phyloP scores from a whole-genome alignment of 1,140 invertebrate genomes.

The Brachionus manjavacas region DNA sequence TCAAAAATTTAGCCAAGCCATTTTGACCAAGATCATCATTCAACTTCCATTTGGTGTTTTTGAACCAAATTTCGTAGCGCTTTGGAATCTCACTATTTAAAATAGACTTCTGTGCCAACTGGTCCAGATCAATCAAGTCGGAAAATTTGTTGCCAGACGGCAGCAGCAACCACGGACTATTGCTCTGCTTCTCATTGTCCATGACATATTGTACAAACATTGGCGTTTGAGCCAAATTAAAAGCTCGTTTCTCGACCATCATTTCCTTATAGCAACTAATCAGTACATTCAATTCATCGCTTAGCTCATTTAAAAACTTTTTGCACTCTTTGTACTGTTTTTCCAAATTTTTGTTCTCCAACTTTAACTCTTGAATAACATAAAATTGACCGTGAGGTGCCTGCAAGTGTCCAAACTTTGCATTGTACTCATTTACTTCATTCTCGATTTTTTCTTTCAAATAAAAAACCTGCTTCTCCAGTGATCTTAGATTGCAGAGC shows the following conservation, averaged over 20 bases:
- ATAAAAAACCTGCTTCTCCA: constrained; percentile 29
- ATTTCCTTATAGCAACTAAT: constrained; percentile 38
- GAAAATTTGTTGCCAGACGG: constrained; percentile 64
- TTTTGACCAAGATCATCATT: constrained; percentile 95
- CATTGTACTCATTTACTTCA: constrained; percentile 16
- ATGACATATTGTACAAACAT: constrained; percentile 42
- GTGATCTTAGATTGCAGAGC: background rate
- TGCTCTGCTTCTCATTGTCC: constrained; percentile 43
- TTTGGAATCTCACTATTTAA: constrained; percentile 51
- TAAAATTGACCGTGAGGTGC: background rate
- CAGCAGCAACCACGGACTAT: constrained; percentile 12
- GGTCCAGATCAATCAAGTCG: constrained; percentile 52
- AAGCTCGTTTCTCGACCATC: constrained; percentile 14
- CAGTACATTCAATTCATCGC: constrained; percentile 16
- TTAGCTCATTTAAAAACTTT: constrained; percentile 21
- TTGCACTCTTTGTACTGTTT: constrained; percentile 32
- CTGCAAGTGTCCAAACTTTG: background rate
- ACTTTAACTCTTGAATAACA: constrained; percentile 15
- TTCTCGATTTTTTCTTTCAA: constrained; percentile 29
- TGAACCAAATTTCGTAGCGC: constrained; percentile 94
- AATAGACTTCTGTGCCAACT: constrained; percentile 16
- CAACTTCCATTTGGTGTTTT: constrained; percentile 93
- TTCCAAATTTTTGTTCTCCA: constrained; percentile 35
- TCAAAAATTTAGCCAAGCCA: constrained; percentile 86
- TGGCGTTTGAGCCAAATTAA: constrained; percentile 26